Conservation (phyloP, 2,888 invertebrate species). For the Atethmia centrago region DNA sequence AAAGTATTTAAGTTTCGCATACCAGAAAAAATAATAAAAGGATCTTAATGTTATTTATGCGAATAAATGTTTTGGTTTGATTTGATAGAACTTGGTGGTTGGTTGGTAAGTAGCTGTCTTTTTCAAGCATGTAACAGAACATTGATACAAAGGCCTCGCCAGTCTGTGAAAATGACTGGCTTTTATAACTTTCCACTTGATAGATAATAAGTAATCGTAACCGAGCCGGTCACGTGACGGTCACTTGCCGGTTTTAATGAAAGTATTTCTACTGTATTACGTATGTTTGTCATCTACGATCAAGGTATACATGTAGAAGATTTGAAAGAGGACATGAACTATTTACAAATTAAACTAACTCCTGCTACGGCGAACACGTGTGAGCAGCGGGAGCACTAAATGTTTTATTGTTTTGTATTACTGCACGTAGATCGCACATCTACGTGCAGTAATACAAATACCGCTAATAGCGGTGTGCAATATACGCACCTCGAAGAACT, state of each 20-base stretch:
- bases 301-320: not conserved
- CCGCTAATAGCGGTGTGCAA: constrained; percentile 9
- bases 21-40: no score
- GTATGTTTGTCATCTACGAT: not conserved
- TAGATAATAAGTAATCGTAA: not conserved
- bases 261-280: not conserved
- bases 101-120: not conserved
- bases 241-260: not conserved
- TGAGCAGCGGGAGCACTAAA: not conserved
- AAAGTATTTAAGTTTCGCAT: no score
- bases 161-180: not conserved
- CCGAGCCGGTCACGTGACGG: not conserved
- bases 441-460: no score
- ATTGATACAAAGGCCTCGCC: not conserved
- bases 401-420: not conserved
- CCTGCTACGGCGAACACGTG: not conserved
- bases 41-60: not conserved
- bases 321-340: not conserved
- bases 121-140: not conserved
- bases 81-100: not conserved
- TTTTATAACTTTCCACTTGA: not conserved
- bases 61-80: not conserved
- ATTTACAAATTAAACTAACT: not conserved
- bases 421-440: not conserved
- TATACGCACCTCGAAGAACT: constrained; percentile 94